Evolutionary conservation across 2,888 invertebrate species (phyloP), one percentile per base, ranked within the genome.

Genomic region (Drosophila atripex): DNA sequence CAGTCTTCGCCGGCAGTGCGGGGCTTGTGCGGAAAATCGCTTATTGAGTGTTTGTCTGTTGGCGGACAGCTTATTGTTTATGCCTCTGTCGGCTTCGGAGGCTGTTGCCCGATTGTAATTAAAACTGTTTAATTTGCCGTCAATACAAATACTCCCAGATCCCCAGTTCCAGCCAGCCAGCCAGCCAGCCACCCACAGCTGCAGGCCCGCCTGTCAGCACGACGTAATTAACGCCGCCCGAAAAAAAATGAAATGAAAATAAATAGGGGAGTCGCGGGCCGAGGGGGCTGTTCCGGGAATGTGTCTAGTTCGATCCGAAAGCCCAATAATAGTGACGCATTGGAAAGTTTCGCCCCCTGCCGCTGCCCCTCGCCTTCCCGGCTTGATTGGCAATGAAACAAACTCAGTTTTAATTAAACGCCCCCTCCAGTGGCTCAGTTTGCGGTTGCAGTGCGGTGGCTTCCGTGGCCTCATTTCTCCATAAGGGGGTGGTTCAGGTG

Each of bases 121-220:
- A 80, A 78, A 80, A 66, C 65, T 75, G 82, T 56, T 80, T 76
- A 78, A 80, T 75, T 71, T 63, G 63, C 69, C 69, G 65, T 55
- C 76, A 72, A 47, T 47, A 46, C 41, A 61, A 56, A 61, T 39
- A 58, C 50, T 28, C 16, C 18, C 32, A 11, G 12, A 25, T 4
- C 9, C 4, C 14, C 28, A 2, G 6, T 9, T 23, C 21, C 11
- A 12, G 23, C 47, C 30, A 39, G n/a, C 9, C 11, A 43, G 5
- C 21, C 21, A 23, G 5, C 21, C 28, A 28, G 8, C 41, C 28
- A 57, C 50, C 8, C 50, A 59, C 32, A 28, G 28, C 35, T 35
- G 35, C 35, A 43, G 55, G 53, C 41, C 60, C 59, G 45, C 38
- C 59, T 76, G 63, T 73, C 59, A 64, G 41, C 68, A 72, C 47